Evolutionary conservation across 2,113 vertebrate species (phyloP), one percentile per base, ranked within the genome.

Genomic region (Picathartes gymnocephalus): DNA sequence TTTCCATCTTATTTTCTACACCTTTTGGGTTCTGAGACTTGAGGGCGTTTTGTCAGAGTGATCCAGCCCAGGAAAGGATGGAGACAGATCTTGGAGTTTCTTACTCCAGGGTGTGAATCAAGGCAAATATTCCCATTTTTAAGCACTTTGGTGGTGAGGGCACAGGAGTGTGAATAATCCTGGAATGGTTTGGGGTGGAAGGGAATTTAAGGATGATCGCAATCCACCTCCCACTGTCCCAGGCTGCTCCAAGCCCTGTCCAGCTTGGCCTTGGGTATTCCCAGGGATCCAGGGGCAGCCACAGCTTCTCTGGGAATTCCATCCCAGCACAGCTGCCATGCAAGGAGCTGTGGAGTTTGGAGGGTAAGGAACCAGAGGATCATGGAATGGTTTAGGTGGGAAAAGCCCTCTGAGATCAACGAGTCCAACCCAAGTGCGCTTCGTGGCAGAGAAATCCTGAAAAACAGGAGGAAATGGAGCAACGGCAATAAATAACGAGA

Each of bases 291-390:
- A 62, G 68, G 27, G 17, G 17, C 56, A 76, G 42, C 72, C 54
- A 37, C 54, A 58, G n/a, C 54, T 58, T 23, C 72, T 47, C 33
- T 74, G 72, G 42, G 42, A 45, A 45, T 45, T 21, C 45, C 45
- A 45, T 45, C 33, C 0, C 14, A 58, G 54, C 1, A 1, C 39
- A 8, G 10, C 15, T 25, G 31, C 30, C 39, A 1, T 0, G 45
- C 25, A 33, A 25, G 57, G 1, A 9, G 13, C 31, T 1, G 74
- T 2, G 27, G 13, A 4, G 57, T 0, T n/a, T 9, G 64, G 57
- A 88, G 62, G 37, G 42, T 1, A 7, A 44, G 68, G 51, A 57
- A 24, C 21, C 51, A 51, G 2, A 17, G 51, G 16, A 20, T 24
- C 28, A 8, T 25, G 45, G 60, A 74, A 39, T 50, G 42, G 42